Percentiles rank a stretch among this genome's conserved stretches.
Evolutionary conservation across 2,888 invertebrate species (phyloP).

Genomic region (Steinernema scapterisci): DNA sequence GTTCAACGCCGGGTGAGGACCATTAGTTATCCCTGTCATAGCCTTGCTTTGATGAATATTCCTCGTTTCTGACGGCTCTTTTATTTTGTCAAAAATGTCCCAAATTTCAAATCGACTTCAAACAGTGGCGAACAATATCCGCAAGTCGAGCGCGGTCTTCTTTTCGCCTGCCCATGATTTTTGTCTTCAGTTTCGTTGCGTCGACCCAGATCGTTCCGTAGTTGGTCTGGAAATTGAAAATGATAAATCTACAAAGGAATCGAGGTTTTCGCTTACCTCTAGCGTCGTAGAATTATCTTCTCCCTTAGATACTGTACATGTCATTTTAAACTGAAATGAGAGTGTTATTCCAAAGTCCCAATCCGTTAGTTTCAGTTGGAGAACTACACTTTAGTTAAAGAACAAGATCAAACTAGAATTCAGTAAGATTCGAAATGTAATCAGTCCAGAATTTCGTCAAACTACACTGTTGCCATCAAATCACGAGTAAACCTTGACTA

Average conservation of each 20-base stretch:
- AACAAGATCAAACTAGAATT: neutral
- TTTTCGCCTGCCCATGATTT: neutral
- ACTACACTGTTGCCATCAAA: too few species aligned
- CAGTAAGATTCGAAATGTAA: too few species aligned
- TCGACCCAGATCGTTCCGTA: slow-evolving; percentile 20
- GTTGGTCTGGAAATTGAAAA: neutral
- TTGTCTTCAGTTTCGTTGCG: neutral
- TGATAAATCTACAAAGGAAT: neutral
- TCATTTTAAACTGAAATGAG: neutral
- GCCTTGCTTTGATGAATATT: slow-evolving; percentile 26
- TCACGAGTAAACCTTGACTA: too few species aligned
- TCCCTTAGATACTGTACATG: neutral
- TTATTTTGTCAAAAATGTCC: neutral
- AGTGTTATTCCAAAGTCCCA: too few species aligned
- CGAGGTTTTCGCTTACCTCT: neutral
- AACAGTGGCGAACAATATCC: slow-evolving; percentile 20
- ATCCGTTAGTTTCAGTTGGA: too few species aligned
- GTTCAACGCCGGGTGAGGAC: slow-evolving; percentile 26
- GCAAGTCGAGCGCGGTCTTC: slow-evolving; percentile 4
- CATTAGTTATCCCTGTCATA: slow-evolving; percentile 30
- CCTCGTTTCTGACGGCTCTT: slow-evolving; percentile 30
- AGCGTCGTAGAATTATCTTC: neutral
- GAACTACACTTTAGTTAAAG: too few species aligned
- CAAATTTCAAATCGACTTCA: slow-evolving; percentile 1
- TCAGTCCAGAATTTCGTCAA: too few species aligned